Conservation (phyloP, 2,113 vertebrate genomes). For the Tinamus guttatus region DNA sequence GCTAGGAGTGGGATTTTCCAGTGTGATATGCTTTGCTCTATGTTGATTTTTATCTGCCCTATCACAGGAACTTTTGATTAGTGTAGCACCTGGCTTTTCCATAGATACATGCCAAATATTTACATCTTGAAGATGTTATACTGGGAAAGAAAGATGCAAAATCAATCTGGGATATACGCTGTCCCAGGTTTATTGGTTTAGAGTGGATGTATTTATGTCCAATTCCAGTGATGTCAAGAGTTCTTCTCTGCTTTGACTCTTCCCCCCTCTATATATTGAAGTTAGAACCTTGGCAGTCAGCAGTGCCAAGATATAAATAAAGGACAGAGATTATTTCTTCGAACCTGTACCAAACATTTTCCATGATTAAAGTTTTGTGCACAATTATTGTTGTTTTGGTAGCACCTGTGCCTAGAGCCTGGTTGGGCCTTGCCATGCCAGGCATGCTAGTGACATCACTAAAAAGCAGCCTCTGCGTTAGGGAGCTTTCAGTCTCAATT, state of each 20-base stretch:
- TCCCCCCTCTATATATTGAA: not conserved
- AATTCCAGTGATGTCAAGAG: not conserved
- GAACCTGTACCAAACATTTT: not conserved
- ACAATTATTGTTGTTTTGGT: not conserved
- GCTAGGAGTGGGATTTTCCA: not conserved
- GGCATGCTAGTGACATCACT: not conserved
- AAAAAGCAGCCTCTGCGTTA: not conserved
- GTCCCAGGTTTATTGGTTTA: not conserved
- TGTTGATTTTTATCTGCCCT: not conserved
- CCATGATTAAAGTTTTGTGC: not conserved
- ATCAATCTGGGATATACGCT: not conserved
- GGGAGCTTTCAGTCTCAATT: not conserved
- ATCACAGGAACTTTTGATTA: not conserved
- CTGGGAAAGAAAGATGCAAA: not conserved
- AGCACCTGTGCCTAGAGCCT: not conserved
- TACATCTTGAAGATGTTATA: not conserved
- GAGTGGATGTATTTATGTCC: not conserved
- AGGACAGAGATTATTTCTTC: not conserved
- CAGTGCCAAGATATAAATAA: not conserved
- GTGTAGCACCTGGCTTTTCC: not conserved
- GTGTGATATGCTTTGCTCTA: rapidly evolving
- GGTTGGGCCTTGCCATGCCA: not conserved
- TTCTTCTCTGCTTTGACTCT: not conserved
- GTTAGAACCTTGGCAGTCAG: not conserved
- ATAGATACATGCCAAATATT: not conserved